These are phyloP conservation scores for Oplegnathus fasciatus DNA, from an alignment of 2,113 vertebrate species.

Conservation along the genomic window DNA sequence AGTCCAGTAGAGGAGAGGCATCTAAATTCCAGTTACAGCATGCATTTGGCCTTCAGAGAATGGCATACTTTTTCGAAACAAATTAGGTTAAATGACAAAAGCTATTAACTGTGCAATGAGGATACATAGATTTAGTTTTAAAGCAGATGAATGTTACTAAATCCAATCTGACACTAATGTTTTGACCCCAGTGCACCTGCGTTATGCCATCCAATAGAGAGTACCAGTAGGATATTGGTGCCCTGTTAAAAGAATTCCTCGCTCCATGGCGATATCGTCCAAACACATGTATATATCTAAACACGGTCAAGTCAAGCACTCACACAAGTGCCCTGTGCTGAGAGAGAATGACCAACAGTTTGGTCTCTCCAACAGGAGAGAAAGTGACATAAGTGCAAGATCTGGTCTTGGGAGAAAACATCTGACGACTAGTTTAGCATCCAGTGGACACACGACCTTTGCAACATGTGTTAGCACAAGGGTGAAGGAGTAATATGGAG, in stretches of 20 bases:
- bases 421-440: conserved; percentile 21
- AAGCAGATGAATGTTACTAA: conserved; percentile 59
- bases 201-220: conserved; percentile 35
- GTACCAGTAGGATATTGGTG: conserved; percentile 13
- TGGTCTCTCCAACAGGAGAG: background rate
- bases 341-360: conserved; percentile 33
- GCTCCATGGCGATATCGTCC: background rate
- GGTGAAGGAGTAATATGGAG: conserved; percentile 17
- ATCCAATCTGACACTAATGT: conserved; percentile 63
- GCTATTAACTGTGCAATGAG: conserved; percentile 55
- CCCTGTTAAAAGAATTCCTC: background rate
- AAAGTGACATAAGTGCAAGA: conserved; percentile 31
- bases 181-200: conserved; percentile 36
- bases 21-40: conserved; percentile 59
- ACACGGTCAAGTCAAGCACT: background rate
- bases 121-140: conserved; percentile 52
- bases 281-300: background rate
- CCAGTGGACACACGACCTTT: conserved; percentile 25
- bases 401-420: conserved; percentile 23
- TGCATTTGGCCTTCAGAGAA: conserved; percentile 52
- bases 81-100: conserved; percentile 76
- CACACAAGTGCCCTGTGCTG: background rate
- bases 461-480: conserved; percentile 25
- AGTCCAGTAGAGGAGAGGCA: conserved; percentile 45
- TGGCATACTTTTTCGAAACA: conserved; percentile 46